Base-by-base conservation (phyloP, 2,797 vertebrate species). In the Lacerta viridis region DNA sequence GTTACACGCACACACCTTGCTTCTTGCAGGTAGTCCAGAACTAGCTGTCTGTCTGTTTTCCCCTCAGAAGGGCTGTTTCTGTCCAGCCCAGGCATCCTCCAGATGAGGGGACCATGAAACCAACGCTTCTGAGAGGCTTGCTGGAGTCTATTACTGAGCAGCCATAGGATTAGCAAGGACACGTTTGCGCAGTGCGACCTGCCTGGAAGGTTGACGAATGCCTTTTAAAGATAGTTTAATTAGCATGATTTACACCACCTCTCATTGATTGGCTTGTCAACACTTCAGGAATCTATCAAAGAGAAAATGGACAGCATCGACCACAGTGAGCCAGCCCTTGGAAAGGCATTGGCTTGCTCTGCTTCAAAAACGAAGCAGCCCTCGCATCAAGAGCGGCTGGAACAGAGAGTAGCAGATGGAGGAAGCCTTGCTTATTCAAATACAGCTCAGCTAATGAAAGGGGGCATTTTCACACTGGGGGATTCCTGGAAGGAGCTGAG, bases 201-300 rank as follows among this genome's bases (percentile, higher is more conserved):
- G 82, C 64, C 76, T 80, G 0, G 0, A 23, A 66, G 83, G 87
- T 64, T 71, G 84, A 0, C 0, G 4, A 39, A 84, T 0, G 77
- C 0, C 61, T 84, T 90, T 90, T 46, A 11, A 41, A 92, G 86
- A 72, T 46, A 43, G 64, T 88, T 91, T 94, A 95, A 95, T 95
- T 95, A 94, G 84, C 0, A 29, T 95, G 93, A 94, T 95, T 92
- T 80, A 93, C 93, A 84, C 88, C 77, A 7, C 93, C 87, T 90
- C 88, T 78, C 85, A 86, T 91, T 80, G 92, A 90, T n/a, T 6
- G 72, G 46, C 87, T 87, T 87, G 88, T 88, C 13, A 5, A 91
- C 76, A 71, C 90, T 89, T 84, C 68, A 74, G 91, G 72, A 66
- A 89, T 90, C 92, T 68, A 84, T 92, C 89, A 69, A 76, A 92